Conservation (phyloP, 2,113 vertebrate genomes). For the Crotalus tigris region DNA sequence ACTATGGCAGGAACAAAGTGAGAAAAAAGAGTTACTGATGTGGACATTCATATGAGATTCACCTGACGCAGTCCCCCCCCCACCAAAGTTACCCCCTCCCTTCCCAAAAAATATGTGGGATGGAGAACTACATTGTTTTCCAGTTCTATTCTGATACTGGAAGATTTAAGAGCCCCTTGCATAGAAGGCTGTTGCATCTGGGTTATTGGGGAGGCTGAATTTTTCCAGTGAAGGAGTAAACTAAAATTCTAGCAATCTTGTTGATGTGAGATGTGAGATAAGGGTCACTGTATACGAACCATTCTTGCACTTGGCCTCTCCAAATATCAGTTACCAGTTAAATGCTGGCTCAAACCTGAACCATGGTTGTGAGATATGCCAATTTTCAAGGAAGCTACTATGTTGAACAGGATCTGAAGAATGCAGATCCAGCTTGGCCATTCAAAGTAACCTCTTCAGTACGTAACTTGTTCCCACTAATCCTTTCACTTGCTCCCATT, state of each 20-base stretch:
- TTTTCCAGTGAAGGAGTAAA: neutral
- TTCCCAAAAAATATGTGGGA: constrained; percentile 39
- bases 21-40: constrained; percentile 78
- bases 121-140: constrained; percentile 36
- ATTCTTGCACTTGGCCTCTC: constrained; percentile 7
- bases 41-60: constrained; percentile 68
- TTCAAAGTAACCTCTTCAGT: constrained; percentile 14
- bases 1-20: constrained; percentile 91
- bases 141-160: neutral
- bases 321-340: constrained; percentile 11
- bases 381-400: constrained; percentile 23
- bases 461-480: constrained; percentile 26
- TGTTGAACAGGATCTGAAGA: constrained; percentile 20
- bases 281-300: neutral
- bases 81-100: constrained; percentile 55
- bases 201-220: neutral
- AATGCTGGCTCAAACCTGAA: constrained; percentile 22
- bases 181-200: neutral
- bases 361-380: constrained; percentile 10
- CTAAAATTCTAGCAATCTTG: neutral
- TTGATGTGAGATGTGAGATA: neutral
- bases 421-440: constrained; percentile 23
- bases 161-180: neutral
- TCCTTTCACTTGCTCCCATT: neutral
- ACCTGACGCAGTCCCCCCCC: constrained; percentile 61